Percentiles rank a stretch among this genome's conserved stretches.
Evolutionary conservation across 2,113 vertebrate species (phyloP).

Genomic region (Pterocles burchelli): DNA sequence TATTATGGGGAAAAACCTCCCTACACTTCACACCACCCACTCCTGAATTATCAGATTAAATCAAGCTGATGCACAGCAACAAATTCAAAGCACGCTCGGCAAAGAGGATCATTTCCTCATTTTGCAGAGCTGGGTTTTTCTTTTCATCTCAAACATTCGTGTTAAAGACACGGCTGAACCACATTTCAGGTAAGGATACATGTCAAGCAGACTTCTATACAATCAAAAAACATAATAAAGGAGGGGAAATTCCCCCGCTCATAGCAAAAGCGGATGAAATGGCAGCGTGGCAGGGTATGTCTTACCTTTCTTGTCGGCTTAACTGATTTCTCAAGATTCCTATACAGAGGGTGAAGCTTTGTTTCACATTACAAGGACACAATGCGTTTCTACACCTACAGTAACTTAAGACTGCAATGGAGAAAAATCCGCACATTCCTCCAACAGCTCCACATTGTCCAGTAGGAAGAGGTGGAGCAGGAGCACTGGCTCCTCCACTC

Average conservation of each 20-base stretch:
- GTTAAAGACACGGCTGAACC: constrained; percentile 28
- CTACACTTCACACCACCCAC: constrained; percentile 15
- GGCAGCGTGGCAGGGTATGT: not conserved
- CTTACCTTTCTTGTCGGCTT: constrained; percentile 37
- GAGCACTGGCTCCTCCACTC: not conserved
- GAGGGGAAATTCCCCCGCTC: not conserved
- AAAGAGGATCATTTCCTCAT: not conserved
- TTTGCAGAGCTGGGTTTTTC: constrained; percentile 1
- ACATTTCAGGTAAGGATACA: constrained; percentile 16
- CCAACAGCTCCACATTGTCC: not conserved
- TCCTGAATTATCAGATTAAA: constrained; percentile 23
- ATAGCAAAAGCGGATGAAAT: not conserved
- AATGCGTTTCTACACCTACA: constrained; percentile 4
- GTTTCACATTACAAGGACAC: constrained; percentile 36
- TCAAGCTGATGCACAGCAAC: constrained; percentile 8
- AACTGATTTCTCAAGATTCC: not conserved
- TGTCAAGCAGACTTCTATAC: not conserved
- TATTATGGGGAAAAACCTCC: constrained; percentile 41
- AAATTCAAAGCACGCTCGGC: not conserved
- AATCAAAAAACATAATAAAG: not conserved
- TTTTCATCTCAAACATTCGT: not conserved
- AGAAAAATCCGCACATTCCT: constrained; percentile 23
- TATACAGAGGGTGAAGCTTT: constrained; percentile 4
- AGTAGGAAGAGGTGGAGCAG: not conserved
- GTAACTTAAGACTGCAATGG: not conserved